Base-by-base conservation (phyloP, 2,797 vertebrate species). In the Sebastes umbrosus region DNA sequence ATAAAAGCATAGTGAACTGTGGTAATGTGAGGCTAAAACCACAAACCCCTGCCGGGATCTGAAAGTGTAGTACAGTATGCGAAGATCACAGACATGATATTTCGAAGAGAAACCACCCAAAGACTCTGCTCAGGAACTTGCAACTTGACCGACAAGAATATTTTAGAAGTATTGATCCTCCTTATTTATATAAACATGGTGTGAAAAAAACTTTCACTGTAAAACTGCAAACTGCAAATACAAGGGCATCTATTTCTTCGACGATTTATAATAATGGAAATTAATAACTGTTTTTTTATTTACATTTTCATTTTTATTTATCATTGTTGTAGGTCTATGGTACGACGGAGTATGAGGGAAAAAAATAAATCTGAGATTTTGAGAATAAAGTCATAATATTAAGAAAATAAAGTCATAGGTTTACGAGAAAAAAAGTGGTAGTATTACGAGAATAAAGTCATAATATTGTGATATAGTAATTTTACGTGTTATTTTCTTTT, bases 1-100 rank as follows among this genome's bases (percentile, higher is more conserved):
- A 93, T 92, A 80, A 93, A 93, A 93, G 92, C 77, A 73, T 46
- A 70, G 86, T 84, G 87, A 89, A 91, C 75, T 78, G 83, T 58
- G 62, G 77, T 92, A 87, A 90, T 84, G 86, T 88, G 84, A 86
- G 83, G 83, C 84, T 89, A 79, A 92, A 90, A 89, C 83, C 87
- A 80, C 82, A 91, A 83, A 86, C 79, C 70, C 71, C 83, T 77
- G 52, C 79, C 70, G 79, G 68, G 70, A 84, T 86, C 75, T 75
- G 39, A 78, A 75, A 58, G 62, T 24, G 72, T 52, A 69, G 79
- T 66, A 60, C 68, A 77, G 75, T 82, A 82, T 83, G 86, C 20
- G 31, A 79, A 90, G 83, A 85, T 88, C 87, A 89, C 52, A 85
- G 63, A 73, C 27, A 58, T 64, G 34, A 77, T 74, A 87, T 87